Evolutionary conservation across 2,113 vertebrate species (phyloP), one percentile per base, ranked within the genome.

Genomic region (Spermophilus dauricus): DNA sequence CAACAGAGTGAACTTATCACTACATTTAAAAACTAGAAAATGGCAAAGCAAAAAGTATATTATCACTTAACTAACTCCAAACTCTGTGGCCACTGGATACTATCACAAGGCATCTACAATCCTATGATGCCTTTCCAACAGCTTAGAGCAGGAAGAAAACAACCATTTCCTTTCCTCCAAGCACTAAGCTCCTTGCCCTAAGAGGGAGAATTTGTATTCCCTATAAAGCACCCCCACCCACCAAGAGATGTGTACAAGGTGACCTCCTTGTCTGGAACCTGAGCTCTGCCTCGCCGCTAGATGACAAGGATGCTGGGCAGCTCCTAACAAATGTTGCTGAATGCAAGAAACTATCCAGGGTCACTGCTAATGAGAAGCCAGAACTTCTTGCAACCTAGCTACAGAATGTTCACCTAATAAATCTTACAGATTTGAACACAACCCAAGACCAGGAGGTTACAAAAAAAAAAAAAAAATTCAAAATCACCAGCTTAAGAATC

Each of bases 331-430:
- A 98, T 91, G 94, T 28, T 97, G 97, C 88, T 97, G 95, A 95
- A 89, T 91, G 42, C 26, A 80, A 88, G 93, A 83, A 96, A 96
- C 77, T 75, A 86, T 4, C 48, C 85, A 95, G 96, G 96, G 96
- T 94, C 92, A 97, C 85, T 83, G 85, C 89, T 97, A 97, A 97
- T 95, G 95, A 96, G 82, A 97, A 94, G 81, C 63, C 89, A 96
- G 93, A 95, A 86, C 86, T 94, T 81, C 94, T 30, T 76, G 95
- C 96, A 88, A 96, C 75, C 69, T 82, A 87, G 94, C 81, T 94
- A 90, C 72, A 89, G 58, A 95, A 94, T 75, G 88, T 83, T 93
- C 91, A 91, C 76, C 96, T 88, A 97, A 97, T 97, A 95, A 94
- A 93, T 97, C 97, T 97, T 96, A 94, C 26, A 81, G 76, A 97